Base-by-base conservation (phyloP, 2,797 vertebrate species). In the Allobates femoralis region DNA sequence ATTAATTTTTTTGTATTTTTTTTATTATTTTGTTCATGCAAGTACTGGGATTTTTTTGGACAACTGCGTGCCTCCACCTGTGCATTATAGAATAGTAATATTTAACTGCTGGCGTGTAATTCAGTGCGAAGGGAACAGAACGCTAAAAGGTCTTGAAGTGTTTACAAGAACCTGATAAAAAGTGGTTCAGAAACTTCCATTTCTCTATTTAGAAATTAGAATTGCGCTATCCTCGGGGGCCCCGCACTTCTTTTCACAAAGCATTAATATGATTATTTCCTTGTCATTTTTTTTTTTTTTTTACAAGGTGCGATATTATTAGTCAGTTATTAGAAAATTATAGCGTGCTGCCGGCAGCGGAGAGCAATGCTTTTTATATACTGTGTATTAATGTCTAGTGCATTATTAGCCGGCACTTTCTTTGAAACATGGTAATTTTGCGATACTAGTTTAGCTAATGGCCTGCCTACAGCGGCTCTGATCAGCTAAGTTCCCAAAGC, bases 61-160 rank as follows among this genome's bases (percentile, higher is more conserved):
- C 37, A 62, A 84, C 37, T 76, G 56, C 64, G 18, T 37, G 3
- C 55, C 73, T 64, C 78, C 79, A 86, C 81, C 85, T 86, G 69
- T 81, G 78, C 56, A n/a, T 78, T 56, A 32, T 34, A 69, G 74
- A 41, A 85, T 74, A 26, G 67, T 32, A 81, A 73, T 80, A 30
- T 34, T 34, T 30, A 4, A 71, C 51, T 71, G 76, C n/a, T 85
- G 84, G 62, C 53, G 73, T 79, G 62, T n/a, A 37, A 51, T 84
- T 75, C 71, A 84, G 34, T 41, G 30, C 67, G 41, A 67, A 62
- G 37, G 66, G 80, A 73, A 60, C 81, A 87, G 30, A 85, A 4
- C 46, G 15, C 37, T 21, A 50, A 66, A 64, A 83, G 87, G 89
- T 74, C 28, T 89, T 90, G 85, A 83, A 90, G 88, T 89, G 89